phyloP scores from a whole-genome alignment of 2,888 invertebrate species.

The Apocheima hispidaria region DNA sequence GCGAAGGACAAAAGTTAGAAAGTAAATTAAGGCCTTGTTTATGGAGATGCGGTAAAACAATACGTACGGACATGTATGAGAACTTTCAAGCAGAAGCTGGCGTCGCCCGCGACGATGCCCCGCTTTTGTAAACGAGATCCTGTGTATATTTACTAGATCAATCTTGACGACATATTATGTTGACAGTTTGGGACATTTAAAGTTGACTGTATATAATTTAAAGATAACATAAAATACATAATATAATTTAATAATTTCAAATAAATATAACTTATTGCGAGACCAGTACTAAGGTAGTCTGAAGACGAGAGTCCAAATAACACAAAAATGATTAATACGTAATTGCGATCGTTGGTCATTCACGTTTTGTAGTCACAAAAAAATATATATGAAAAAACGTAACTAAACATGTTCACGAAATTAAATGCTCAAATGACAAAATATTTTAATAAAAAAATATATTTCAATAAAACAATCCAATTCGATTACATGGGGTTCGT shows the following conservation, averaged over 20 bases:
- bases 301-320: neutral
- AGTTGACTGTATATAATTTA: neutral
- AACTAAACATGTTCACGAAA: neutral
- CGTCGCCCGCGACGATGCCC: too few species aligned
- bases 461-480: too few species aligned
- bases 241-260: neutral
- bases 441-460: neutral
- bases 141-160: neutral
- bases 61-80: too few species aligned
- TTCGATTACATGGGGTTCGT: neutral
- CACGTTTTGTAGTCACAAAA: too few species aligned
- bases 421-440: constrained; percentile 2
- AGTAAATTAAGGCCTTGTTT: too few species aligned
- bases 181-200: neutral
- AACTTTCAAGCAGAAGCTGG: too few species aligned
- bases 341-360: neutral
- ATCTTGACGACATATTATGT: neutral
- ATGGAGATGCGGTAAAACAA: too few species aligned
- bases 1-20: too few species aligned
- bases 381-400: neutral
- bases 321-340: neutral
- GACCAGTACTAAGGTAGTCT: neutral
- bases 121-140: too few species aligned
- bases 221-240: neutral
- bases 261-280: neutral